Evolutionary conservation across 2,113 vertebrate species (phyloP), one percentile per base, ranked within the genome.

Genomic region (Todiramphus chloris): DNA sequence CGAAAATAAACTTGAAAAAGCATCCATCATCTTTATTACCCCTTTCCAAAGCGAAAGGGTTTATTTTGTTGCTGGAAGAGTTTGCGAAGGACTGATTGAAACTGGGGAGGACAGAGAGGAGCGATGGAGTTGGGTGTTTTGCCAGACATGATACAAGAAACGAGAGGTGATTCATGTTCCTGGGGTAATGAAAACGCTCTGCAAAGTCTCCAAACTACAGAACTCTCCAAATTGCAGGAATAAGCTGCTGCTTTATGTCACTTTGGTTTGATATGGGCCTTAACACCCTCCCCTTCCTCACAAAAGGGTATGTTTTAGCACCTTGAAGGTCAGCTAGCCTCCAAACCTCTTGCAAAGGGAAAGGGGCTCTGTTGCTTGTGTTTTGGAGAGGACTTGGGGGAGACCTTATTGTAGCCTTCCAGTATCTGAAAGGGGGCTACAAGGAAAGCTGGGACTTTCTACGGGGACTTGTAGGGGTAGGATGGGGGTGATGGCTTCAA

Each of bases 11-110:
- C 92, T 95, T 66, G 77, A 76, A 13, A 93, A 87, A 62, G 66
- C 90, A 89, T 96, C 94, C 69, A 15, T 94, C 92, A 79, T 83
- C 74, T 94, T 90, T 83, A 92, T 68, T 90, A 69, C 74, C 76
- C 86, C 91, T 92, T 87, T 77, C 28, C 76, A 76, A 83, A 93
- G 76, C 27, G 60, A 75, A 93, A 79, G 78, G 87, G 66, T 28
- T 80, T 48, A 37, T 89, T 83, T 77, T 78, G 48, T 72, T 56
- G 74, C 80, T 90, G 87, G 77, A 43, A 51, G 53, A 67, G 84
- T 83, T 66, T 25, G 67, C 43, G 50, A 8, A 46, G 82, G 27
- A 2, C 77, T 91, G 64, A 63, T 46, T 62, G 86, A 44, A 91
- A 53, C 31, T 19, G 39, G 77, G 63, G 37, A 85, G 53, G 67